Evolutionary conservation across 2,888 invertebrate genomes (phyloP).

Genomic region (Phragmatobia fuliginosa): DNA sequence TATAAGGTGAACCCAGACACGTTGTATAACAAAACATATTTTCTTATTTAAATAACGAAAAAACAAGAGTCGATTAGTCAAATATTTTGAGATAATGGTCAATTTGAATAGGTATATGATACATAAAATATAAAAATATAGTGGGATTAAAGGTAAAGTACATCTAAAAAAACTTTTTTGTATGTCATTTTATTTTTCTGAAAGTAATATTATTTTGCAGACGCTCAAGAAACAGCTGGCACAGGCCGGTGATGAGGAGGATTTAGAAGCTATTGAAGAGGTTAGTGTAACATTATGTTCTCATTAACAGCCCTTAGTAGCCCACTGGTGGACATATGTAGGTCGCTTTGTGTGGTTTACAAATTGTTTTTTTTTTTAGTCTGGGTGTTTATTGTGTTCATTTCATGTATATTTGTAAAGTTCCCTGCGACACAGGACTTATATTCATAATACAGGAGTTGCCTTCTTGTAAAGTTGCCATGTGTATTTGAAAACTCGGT

Average conservation of each 20-base stretch:
- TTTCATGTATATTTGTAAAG: too few relatives aligned
- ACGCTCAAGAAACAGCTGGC: slow-evolving; percentile 78
- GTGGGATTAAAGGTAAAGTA: not conserved
- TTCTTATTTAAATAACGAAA: not conserved
- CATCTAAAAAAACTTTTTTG: not conserved
- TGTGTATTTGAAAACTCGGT: too few relatives aligned
- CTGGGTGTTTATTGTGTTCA: too few relatives aligned
- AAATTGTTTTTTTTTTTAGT: too few relatives aligned
- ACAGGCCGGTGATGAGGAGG: slow-evolving; percentile 77
- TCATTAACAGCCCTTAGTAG: too few relatives aligned
- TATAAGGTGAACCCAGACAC: too few relatives aligned
- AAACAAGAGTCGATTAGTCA: not conserved
- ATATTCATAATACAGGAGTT: too few relatives aligned
- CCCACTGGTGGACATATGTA: too few relatives aligned
- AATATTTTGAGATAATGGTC: not conserved
- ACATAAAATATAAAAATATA: not conserved
- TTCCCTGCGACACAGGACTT: too few relatives aligned
- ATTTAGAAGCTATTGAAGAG: slow-evolving; percentile 73
- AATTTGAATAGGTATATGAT: not conserved
- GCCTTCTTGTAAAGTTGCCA: too few relatives aligned
- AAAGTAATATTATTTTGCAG: slow-evolving; percentile 56
- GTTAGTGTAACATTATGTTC: slow-evolving; percentile 49
- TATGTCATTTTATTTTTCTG: not conserved
- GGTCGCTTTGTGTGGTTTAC: too few relatives aligned
- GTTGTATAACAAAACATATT: not conserved